These are phyloP conservation scores for Tiphia femorata DNA, from an alignment of 2,888 invertebrate genomes.

Conservation along the genomic window DNA sequence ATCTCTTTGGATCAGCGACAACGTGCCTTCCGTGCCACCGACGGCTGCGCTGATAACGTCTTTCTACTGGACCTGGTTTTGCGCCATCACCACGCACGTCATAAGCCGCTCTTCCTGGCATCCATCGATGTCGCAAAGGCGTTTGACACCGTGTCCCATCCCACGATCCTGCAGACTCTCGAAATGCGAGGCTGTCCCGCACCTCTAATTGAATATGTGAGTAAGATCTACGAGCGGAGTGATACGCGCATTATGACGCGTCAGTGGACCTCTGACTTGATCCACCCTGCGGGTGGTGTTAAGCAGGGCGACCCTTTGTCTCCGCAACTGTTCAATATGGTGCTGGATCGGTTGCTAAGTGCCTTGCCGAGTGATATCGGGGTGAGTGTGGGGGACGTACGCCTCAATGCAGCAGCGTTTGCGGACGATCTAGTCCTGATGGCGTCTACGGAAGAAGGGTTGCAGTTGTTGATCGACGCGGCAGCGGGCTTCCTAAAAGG, in stretches of 20 bases:
- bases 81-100: not conserved
- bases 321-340: constrained; percentile 29
- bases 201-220: not conserved
- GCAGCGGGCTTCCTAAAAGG: constrained; percentile 1
- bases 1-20: constrained; percentile 46
- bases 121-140: constrained; percentile 1
- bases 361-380: constrained; percentile 10
- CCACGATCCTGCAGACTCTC: not conserved
- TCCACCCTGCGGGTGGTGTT: constrained; percentile 22
- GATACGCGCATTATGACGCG: not conserved
- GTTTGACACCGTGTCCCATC: not conserved
- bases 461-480: constrained; percentile 7
- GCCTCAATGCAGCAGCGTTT: constrained; percentile 18
- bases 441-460: constrained; percentile 15
- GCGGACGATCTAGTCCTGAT: constrained; percentile 30
- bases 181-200: not conserved
- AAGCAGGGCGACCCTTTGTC: constrained; percentile 43
- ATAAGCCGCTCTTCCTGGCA: not conserved
- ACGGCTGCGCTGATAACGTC: constrained; percentile 53
- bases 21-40: constrained; percentile 64
- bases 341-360: constrained; percentile 25
- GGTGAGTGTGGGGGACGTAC: not conserved
- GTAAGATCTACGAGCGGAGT: not conserved
- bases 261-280: not conserved
- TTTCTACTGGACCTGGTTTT: not conserved